Percentiles rank a stretch among this genome's conserved stretches.
Evolutionary conservation across 2,113 vertebrate species (phyloP).

Genomic region (Misgurnus anguillicaudatus): DNA sequence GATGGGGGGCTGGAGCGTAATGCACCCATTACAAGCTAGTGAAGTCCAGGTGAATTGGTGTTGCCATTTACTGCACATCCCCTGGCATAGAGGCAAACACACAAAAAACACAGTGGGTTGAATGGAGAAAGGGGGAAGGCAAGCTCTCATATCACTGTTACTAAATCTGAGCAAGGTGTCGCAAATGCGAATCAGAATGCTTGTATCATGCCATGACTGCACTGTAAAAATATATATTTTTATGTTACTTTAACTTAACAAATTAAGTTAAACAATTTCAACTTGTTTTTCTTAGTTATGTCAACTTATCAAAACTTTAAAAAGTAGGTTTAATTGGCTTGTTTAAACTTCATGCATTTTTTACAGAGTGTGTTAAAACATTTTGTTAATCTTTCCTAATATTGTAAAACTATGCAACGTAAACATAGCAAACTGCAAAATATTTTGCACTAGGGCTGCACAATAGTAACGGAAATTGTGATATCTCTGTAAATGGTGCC

Average conservation of each 20-base stretch:
- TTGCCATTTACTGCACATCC: slow-evolving; percentile 88
- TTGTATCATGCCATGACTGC: slow-evolving; percentile 60
- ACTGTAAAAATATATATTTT: background rate
- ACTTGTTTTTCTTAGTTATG: too few species aligned
- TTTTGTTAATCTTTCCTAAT: background rate
- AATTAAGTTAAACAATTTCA: too few species aligned
- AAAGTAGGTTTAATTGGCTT: too few species aligned
- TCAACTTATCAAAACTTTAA: too few species aligned
- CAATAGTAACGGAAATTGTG: too few species aligned
- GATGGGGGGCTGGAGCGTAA: slow-evolving; percentile 77
- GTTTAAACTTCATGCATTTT: too few species aligned
- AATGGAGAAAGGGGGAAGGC: slow-evolving; percentile 83
- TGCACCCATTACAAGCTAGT: slow-evolving; percentile 87
- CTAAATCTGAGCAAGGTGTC: slow-evolving; percentile 83
- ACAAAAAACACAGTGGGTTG: slow-evolving; percentile 81
- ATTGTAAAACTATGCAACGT: background rate
- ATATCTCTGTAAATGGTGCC: too few species aligned
- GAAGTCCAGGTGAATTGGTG: slow-evolving; percentile 85
- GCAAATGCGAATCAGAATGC: slow-evolving; percentile 75
- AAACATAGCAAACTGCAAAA: background rate
- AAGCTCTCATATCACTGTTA: slow-evolving; percentile 79
- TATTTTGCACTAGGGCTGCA: too few species aligned
- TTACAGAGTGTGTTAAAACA: too few species aligned
- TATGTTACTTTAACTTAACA: background rate
- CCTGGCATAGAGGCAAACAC: slow-evolving; percentile 79